These are phyloP conservation scores for Sphinx pinastri DNA, from an alignment of 2,888 invertebrate species.

Conservation along the genomic window DNA sequence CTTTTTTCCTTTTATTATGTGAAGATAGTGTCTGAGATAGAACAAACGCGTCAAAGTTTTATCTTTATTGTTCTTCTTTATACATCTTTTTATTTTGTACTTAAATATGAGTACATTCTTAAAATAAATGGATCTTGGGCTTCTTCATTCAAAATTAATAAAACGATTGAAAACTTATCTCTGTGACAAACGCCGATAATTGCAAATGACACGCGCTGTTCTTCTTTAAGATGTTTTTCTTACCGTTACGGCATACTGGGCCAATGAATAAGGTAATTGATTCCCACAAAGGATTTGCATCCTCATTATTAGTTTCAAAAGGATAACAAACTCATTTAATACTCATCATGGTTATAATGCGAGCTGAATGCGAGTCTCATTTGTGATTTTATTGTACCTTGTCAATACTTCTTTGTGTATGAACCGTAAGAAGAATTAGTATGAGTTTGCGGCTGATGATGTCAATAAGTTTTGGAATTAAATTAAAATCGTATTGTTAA, in stretches of 20 bases:
- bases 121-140: neutral
- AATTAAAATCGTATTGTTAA: too few relatives aligned
- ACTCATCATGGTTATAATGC: neutral
- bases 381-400: neutral
- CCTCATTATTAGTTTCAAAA: neutral
- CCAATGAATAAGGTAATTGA: neutral
- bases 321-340: neutral
- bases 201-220: neutral
- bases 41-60: neutral
- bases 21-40: neutral
- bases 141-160: neutral
- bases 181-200: neutral
- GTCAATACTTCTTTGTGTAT: neutral
- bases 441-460: too few relatives aligned
- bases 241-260: neutral
- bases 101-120: neutral
- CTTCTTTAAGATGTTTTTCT: neutral
- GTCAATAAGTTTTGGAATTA: too few relatives aligned
- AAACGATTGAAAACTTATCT: neutral
- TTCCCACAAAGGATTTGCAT: neutral
- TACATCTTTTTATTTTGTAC: neutral
- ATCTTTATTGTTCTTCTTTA: neutral
- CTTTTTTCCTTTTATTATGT: constrained; percentile 1
- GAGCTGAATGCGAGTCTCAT: neutral
- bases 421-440: too few relatives aligned